A percentile compares a stretch with the other conserved stretches of the same genome.
Conservation (phyloP, 2,797 vertebrate genomes). For the Streptopelia turtur region DNA sequence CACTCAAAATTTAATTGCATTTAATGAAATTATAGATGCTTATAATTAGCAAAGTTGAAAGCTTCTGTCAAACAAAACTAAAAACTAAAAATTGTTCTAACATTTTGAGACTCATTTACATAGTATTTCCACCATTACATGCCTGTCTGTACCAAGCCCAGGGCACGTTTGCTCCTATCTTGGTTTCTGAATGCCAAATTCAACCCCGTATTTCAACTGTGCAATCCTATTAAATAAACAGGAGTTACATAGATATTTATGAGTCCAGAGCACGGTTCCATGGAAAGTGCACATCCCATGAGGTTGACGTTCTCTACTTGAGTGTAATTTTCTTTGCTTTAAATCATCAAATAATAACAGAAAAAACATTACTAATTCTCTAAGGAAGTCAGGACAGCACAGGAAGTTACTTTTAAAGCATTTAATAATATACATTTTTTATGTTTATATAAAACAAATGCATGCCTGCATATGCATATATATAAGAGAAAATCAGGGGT, state of each 20-base stretch:
- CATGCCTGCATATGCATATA: not conserved
- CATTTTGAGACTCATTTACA: not conserved
- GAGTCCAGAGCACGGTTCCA: not conserved
- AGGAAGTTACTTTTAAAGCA: conserved; percentile 8
- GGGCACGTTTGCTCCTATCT: not conserved
- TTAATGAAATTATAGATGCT: not conserved
- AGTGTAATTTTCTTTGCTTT: conserved; percentile 35
- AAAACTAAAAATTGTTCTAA: not conserved
- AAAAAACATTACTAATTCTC: conserved; percentile 30
- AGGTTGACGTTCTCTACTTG: not conserved
- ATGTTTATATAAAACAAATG: not conserved
- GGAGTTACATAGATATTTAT: not conserved
- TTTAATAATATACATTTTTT: conserved; percentile 21
- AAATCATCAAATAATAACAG: conserved; percentile 29
- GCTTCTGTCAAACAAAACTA: not conserved
- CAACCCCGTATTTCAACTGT: not conserved
- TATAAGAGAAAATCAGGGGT: not conserved
- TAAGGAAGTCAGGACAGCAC: not conserved
- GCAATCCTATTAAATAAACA: conserved; percentile 34
- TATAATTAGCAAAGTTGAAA: not conserved
- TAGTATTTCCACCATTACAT: not conserved
- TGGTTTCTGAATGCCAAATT: not conserved
- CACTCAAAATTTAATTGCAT: not conserved
- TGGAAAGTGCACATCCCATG: not conserved
- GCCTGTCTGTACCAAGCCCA: not conserved